These are phyloP conservation scores for Phyllostomus discolor DNA, from an alignment of 2,113 vertebrate species.

Conservation along the genomic window DNA sequence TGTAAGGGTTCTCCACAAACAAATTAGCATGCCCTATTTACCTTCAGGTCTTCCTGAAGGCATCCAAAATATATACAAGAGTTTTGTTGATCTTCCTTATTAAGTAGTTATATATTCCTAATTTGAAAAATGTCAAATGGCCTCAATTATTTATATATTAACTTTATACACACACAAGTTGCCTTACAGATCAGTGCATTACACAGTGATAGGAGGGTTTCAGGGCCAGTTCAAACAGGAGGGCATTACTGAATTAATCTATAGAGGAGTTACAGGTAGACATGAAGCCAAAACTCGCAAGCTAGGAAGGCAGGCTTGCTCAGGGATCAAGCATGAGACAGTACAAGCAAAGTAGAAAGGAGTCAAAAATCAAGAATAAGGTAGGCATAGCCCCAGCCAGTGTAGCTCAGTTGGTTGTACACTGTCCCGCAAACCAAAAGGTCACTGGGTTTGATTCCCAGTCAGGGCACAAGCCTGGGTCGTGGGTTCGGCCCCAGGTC, in stretches of 20 bases:
- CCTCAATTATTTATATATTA: not conserved
- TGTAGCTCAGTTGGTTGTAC: no score
- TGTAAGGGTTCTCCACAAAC: not conserved
- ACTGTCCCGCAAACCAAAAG: no score
- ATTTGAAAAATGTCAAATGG: not conserved
- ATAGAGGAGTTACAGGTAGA: not conserved
- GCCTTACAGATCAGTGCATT: not conserved
- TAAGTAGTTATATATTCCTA: constrained; percentile 1
- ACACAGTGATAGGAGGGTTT: not conserved
- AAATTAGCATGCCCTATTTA: not conserved
- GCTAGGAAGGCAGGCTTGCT: not conserved
- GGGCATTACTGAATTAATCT: not conserved
- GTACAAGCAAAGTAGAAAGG: not conserved
- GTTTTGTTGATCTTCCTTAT: not conserved
- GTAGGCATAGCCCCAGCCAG: not conserved
- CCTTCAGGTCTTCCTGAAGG: not conserved
- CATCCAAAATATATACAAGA: not conserved
- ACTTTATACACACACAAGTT: not conserved
- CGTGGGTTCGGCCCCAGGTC: no score
- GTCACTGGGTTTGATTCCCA: no score
- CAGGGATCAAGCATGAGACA: not conserved
- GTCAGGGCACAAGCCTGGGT: no score
- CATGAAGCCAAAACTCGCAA: not conserved
- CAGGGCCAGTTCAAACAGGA: not conserved
- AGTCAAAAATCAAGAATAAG: not conserved